Base-by-base conservation (phyloP, 1,140 invertebrate species). In the Pseudomyrmex gracilis region DNA sequence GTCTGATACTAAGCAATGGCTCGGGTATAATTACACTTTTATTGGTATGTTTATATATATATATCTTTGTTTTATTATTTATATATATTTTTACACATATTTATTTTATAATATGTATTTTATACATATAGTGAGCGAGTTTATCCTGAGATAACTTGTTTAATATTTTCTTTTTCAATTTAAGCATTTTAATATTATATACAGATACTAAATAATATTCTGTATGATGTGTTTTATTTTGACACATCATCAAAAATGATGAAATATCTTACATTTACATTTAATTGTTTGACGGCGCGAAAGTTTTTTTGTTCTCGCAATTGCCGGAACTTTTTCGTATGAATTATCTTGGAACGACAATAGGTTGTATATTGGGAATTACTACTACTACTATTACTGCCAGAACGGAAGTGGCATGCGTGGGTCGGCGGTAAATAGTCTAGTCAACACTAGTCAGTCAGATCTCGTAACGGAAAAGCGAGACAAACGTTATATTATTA, bases 371-470 rank as follows among this genome's bases (percentile, higher is more conserved):
- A 68, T 57, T 86, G 66, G 53, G 47, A 83, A 63, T 71, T 76
- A 86, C 9, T 67, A 85, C 68, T 85, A 89, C 73, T 86, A 73
- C 80, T 84, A 88, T 63, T 89, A 89, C 87, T 89, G 88, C 88
- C 88, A 89, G 88, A 89, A 89, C 45, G 82, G 73, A 78, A 73
- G 45, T 85, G 74, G 73, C 74, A 63, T 43, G 47, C 51, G 51
- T 73, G 88, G 82, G 57, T 89, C 82, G 87, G 47, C 61, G 74
- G 12, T n/a, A 57, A 80, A 47, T 86, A 86, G 71, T 2, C 88
- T 88, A 89, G 74, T 86, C 84, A 88, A 20, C 67, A 57, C 73
- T 89, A 88, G 87, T 89, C 87, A 43, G n/a, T 7, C 58, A 34
- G 67, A 83, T 83, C 64, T 76, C 58, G 73, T 71, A 64, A 47